Evolutionary conservation across 2,888 invertebrate species (phyloP), one percentile per base, ranked within the genome.

Genomic region (Chrysina gloriosa): DNA sequence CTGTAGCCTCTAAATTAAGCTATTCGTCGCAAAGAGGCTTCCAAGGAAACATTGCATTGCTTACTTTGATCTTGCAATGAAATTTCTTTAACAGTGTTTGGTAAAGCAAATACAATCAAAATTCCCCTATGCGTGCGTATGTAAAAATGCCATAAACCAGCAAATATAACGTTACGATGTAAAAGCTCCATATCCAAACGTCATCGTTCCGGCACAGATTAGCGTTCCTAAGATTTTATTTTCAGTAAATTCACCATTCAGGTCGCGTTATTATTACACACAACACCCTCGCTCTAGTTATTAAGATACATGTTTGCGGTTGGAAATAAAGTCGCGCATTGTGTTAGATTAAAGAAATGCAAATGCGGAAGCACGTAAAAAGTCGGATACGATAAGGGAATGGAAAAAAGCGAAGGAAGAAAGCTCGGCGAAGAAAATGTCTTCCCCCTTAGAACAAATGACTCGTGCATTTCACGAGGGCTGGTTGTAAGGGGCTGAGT

Each of bases 281-380:
- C 39, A 58, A 36, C 39, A 25, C 19, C 16, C 52, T 39, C 58
- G 39, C 39, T n/a, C 39, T 39, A 23, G 25, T 58, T 58, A 42
- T 58, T 58, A 39, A 58, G 58, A 58, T 58, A 58, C 58, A 58
- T 58, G 58, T 58, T 58, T 39, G 21, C 58, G 39, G 39, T 23
- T 39, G 36, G 58, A 23, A 58, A 58, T 58, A 58, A 58, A 58
- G 58, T 58, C 23, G 39, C 58, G 58, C 58, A 39, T 58, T 58
- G 58, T 58, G 39, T 39, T 39, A 58, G 58, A 58, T 58, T 58
- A 58, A 58, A 58, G 58, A 58, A 58, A 58, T 58, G 58, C 39
- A 58, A 58, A 58, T 58, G 39, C 39, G 58, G 39, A 42, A 39
- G 58, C 39, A 25, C 58, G 58, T 27, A 58, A 58, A 58, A 58